These are phyloP conservation scores for Drosophila nebulosa DNA, from an alignment of 1,140 invertebrate species.

Conservation along the genomic window DNA sequence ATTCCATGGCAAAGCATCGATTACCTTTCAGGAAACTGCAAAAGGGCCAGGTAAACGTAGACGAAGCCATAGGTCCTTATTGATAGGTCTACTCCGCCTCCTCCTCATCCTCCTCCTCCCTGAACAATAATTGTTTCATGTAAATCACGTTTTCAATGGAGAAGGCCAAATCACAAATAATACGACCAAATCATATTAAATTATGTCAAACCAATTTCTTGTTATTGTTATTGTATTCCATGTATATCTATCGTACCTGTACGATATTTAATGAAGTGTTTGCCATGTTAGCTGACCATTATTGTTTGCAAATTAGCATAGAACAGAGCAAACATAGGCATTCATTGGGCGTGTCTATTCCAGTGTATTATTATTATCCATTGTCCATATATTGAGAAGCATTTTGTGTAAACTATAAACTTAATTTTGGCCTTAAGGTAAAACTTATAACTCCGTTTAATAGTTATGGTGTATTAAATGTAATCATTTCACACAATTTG, in stretches of 20 bases:
- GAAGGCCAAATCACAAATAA: conserved; percentile 14
- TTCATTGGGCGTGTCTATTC: too few relatives aligned
- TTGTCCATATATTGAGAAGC: background rate
- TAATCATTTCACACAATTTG: too few relatives aligned
- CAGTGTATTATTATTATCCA: background rate
- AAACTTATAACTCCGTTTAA: too few relatives aligned
- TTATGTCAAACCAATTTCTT: conserved; percentile 10
- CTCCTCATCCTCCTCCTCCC: too few relatives aligned
- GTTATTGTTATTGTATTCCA: background rate
- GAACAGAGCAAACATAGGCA: background rate
- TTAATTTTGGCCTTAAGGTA: background rate
- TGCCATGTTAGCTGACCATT: background rate
- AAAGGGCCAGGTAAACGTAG: background rate
- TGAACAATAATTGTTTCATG: conserved; percentile 12
- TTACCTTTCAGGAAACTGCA: conserved; percentile 5
- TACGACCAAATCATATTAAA: conserved; percentile 29
- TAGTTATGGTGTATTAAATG: too few relatives aligned
- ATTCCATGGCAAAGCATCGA: conserved; percentile 18
- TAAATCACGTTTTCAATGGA: conserved; percentile 24
- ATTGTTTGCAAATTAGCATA: background rate
- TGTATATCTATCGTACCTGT: background rate
- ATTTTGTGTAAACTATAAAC: background rate
- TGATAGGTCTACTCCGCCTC: background rate
- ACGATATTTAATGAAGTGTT: conserved; percentile 19
- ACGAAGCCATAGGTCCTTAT: background rate